A percentile compares a stretch with the other conserved stretches of the same genome.
phyloP scores from a whole-genome alignment of 2,113 vertebrate species.

The Spilogale gracilis region DNA sequence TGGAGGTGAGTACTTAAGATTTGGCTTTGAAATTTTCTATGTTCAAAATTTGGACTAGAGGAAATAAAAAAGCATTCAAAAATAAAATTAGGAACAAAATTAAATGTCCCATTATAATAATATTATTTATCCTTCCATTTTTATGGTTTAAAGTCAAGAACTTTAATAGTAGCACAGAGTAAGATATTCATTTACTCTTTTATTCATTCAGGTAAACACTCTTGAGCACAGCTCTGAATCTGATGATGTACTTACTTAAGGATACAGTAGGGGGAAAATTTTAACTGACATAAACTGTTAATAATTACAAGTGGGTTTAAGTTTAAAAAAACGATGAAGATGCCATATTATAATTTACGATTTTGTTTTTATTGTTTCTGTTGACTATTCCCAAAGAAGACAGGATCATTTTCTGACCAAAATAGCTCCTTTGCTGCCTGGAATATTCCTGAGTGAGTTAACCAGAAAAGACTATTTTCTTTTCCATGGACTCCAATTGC shows the following conservation, averaged over 20 bases:
- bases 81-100: constrained; percentile 29
- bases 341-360: not conserved
- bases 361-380: not conserved
- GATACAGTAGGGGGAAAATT: not conserved
- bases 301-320: constrained; percentile 7
- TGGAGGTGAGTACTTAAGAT: not conserved
- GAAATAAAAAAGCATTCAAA: constrained; percentile 42
- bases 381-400: not conserved
- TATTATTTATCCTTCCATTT: not conserved
- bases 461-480: not conserved
- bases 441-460: not conserved
- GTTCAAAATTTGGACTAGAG: not conserved
- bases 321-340: not conserved
- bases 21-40: not conserved
- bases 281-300: not conserved
- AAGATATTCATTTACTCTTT: not conserved
- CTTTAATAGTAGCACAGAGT: not conserved
- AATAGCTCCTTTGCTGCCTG: not conserved
- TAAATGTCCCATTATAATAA: not conserved
- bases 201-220: not conserved
- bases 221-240: not conserved
- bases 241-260: not conserved
- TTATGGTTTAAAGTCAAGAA: constrained; percentile 22
- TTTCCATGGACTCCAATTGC: not conserved
- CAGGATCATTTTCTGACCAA: not conserved